These are phyloP conservation scores for Parapristionchus giblindavisi DNA, from an alignment of 2,888 invertebrate genomes.

Conservation along the genomic window DNA sequence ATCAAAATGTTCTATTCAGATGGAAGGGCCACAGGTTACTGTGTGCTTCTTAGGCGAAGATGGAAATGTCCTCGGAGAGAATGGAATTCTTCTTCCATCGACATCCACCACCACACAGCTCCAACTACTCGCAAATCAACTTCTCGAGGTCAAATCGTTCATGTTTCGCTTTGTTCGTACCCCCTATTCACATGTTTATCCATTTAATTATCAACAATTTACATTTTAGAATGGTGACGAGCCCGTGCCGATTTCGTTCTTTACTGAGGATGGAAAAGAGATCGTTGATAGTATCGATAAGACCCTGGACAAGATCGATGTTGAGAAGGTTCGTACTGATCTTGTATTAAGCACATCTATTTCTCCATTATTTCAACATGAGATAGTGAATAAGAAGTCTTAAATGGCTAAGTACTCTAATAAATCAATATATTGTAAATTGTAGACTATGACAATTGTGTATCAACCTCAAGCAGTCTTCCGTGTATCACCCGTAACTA, in stretches of 20 bases:
- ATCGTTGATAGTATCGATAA: constrained; percentile 60
- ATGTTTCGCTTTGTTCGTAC: neutral
- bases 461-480: constrained; percentile 98
- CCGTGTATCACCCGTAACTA: constrained; percentile 79
- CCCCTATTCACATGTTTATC: too few relatives aligned
- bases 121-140: constrained; percentile 54
- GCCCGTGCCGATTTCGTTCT: constrained; percentile 61
- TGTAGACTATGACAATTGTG: constrained; percentile 88
- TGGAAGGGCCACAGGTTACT: constrained; percentile 35
- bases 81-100: constrained; percentile 63
- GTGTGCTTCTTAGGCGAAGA: constrained; percentile 50
- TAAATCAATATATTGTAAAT: constrained; percentile 62
- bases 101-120: constrained; percentile 58
- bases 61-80: constrained; percentile 52
- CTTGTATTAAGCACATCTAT: neutral
- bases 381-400: neutral
- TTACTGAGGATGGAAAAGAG: constrained; percentile 53
- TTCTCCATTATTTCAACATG: neutral
- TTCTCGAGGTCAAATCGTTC: constrained; percentile 38
- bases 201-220: neutral
- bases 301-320: constrained; percentile 57
- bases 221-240: constrained; percentile 47
- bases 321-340: constrained; percentile 57
- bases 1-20: too few relatives aligned
- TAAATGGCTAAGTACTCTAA: neutral